These are phyloP conservation scores for Delichon dasypus DNA, from an alignment of 2,797 vertebrate species.

Conservation along the genomic window DNA sequence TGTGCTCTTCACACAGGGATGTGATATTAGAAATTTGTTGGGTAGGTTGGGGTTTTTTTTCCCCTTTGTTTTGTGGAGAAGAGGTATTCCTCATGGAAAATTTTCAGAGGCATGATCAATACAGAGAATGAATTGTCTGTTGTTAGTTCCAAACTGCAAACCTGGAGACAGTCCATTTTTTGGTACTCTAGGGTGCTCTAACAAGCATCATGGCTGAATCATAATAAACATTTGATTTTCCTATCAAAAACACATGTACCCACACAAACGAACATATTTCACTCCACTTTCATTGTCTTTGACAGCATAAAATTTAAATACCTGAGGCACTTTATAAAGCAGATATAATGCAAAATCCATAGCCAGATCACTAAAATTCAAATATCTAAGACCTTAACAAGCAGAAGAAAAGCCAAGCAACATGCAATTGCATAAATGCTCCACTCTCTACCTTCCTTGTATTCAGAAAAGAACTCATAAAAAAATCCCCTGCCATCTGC, in stretches of 20 bases:
- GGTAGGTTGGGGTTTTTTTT: background rate
- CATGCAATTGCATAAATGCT: background rate
- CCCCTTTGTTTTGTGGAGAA: background rate
- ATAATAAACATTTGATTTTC: background rate
- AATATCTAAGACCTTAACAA: constrained; percentile 1
- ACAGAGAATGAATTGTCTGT: constrained; percentile 2
- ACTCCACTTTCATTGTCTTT: background rate
- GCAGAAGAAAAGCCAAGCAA: background rate
- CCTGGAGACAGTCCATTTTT: constrained; percentile 7
- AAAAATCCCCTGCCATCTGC: background rate
- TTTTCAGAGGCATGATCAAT: constrained; percentile 6
- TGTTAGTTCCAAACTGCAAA: background rate
- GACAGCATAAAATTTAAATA: background rate
- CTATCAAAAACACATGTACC: background rate
- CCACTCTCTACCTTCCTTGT: background rate
- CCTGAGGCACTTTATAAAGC: background rate
- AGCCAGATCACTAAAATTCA: background rate
- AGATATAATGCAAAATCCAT: background rate
- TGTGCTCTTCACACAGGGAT: background rate
- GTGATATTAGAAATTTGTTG: background rate
- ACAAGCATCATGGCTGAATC: background rate
- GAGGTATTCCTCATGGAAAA: background rate
- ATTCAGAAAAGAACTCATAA: background rate
- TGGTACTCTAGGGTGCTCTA: background rate
- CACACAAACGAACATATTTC: background rate